Base-by-base conservation (phyloP, 1,140 invertebrate species). In the Danaus melanippus region DNA sequence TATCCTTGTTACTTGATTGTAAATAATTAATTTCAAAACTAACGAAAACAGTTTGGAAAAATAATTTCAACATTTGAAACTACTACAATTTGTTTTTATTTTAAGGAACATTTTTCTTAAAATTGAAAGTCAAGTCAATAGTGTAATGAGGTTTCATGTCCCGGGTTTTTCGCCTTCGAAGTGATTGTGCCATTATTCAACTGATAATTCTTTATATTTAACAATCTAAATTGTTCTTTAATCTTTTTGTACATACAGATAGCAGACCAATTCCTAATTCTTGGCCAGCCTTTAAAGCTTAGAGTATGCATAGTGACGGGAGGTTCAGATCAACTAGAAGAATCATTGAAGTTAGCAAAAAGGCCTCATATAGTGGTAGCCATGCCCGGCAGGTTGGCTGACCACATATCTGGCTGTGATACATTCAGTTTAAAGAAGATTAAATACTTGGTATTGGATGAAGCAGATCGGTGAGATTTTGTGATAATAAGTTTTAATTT, bases 321-420 rank as follows among this genome's bases (percentile, higher is more conserved):
- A 17, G 96, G 97, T 46, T 95, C 96, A 84, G 96, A 98, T 88
- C 95, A 98, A 91, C 90, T 98, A 53, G 88, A 90, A 5, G 98
- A 99, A 87, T 95, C 95, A 0, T 87, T 93, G 66, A 94, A 96
- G 71, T 82, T 99, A 8, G 90, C 93, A 10, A 94, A 93, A 70
- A 90, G 92, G 56, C 97, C 98, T 9, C 97, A 99, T 77, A 93
- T 99, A 70, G 94, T 99, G 15, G 92, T 99, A 42, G 94, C 96
- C 7, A 98, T 97, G 72, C 97, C 97, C 39, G 97, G 97, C 9
- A 89, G 95, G 12, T 80, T 98, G 10, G 93, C 94, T 0, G 97
- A 98, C 87, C 95, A 97, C 79, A 86, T 98, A 8, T 90, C 93
- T 60, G 95, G 93, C 53, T 96, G 91, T 82, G 88, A 95, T 67